phyloP scores from a whole-genome alignment of 2,113 vertebrate species.

The Speoplatyrhinus poulsoni region DNA sequence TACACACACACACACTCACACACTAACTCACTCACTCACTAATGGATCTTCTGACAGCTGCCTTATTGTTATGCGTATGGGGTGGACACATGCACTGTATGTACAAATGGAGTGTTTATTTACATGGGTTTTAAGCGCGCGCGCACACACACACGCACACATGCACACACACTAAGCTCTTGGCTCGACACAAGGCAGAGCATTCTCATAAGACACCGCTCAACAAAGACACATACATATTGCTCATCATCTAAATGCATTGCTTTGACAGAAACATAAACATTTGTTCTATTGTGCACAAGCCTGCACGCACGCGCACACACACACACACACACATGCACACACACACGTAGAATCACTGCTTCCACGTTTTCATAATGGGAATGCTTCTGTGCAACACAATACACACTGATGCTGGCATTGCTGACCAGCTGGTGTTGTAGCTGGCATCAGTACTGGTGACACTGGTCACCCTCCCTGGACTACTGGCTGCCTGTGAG shows the following conservation, averaged over 20 bases:
- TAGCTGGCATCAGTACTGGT: constrained; percentile 31
- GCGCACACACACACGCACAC: not conserved
- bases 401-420: constrained; percentile 17
- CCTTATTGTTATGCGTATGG: too few relatives aligned
- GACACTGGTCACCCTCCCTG: constrained; percentile 31
- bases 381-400: too few relatives aligned
- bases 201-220: too few relatives aligned
- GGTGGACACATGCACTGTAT: too few relatives aligned
- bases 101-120: not conserved
- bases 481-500: constrained; percentile 35
- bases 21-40: not conserved
- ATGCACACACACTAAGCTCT: not conserved
- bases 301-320: too few relatives aligned
- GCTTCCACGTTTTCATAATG: too few relatives aligned
- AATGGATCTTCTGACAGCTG: not conserved
- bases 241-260: too few relatives aligned
- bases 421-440: constrained; percentile 34
- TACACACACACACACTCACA: not conserved
- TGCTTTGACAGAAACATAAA: too few relatives aligned
- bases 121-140: not conserved
- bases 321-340: too few relatives aligned
- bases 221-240: too few relatives aligned
- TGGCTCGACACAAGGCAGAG: not conserved
- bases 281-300: too few relatives aligned
- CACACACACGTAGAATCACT: too few relatives aligned